Conservation (phyloP, 2,888 invertebrate species). For the Eucriotettix oculatus region DNA sequence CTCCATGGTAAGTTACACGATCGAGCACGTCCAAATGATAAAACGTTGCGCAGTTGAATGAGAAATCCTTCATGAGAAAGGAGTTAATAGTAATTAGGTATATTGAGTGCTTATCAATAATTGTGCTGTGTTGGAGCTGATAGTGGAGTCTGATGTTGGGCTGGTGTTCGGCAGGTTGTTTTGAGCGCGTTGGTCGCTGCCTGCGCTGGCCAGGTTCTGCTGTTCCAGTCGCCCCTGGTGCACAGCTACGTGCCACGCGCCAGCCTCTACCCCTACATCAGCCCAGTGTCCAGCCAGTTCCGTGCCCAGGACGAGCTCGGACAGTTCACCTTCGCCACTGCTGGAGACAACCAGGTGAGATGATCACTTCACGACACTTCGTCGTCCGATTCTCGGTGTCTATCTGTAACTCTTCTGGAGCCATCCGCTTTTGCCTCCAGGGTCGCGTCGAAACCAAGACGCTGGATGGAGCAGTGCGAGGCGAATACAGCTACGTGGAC, state of each 20-base stretch:
- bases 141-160: too few relatives aligned
- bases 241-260: slow-evolving; percentile 1
- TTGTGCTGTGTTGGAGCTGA: too few relatives aligned
- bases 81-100: too few relatives aligned
- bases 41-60: too few relatives aligned
- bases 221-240: slow-evolving; percentile 1
- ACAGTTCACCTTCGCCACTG: slow-evolving; percentile 17
- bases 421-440: slow-evolving; percentile 1
- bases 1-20: too few relatives aligned
- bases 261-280: slow-evolving; percentile 1
- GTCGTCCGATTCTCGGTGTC: too few relatives aligned
- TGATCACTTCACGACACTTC: background rate
- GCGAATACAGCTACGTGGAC: slow-evolving; percentile 16
- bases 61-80: too few relatives aligned
- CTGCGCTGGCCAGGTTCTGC: slow-evolving; percentile 4
- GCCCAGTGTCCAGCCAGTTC: slow-evolving; percentile 10
- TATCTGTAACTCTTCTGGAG: too few relatives aligned
- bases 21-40: too few relatives aligned
- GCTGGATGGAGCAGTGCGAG: slow-evolving; percentile 14
- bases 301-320: slow-evolving; percentile 17
- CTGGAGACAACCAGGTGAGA: slow-evolving; percentile 15
- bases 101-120: too few relatives aligned
- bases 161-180: slow-evolving; percentile 1
- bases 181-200: slow-evolving; percentile 4
- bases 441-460: slow-evolving; percentile 16